Conservation (phyloP, 2,888 invertebrate species). For the Sinopyrophorus schimmeli region DNA sequence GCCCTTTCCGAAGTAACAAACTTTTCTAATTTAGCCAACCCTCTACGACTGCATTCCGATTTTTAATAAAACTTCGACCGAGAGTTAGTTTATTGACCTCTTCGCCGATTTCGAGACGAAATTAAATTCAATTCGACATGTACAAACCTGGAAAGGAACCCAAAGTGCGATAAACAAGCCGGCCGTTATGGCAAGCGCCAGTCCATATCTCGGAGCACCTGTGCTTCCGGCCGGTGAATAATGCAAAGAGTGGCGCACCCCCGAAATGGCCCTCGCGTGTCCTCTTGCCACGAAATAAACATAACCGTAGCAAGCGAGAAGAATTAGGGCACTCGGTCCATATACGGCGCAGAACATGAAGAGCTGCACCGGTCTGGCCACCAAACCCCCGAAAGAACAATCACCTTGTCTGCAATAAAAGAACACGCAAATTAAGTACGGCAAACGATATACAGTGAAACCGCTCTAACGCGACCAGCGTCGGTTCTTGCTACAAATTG, state of each 20-base stretch:
- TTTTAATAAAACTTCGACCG: too few species aligned
- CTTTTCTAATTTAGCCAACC: too few species aligned
- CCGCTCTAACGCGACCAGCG: too few species aligned
- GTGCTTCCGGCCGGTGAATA: slow-evolving; percentile 42
- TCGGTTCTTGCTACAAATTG: too few species aligned
- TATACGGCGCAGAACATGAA: slow-evolving; percentile 64
- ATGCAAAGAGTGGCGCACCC: slow-evolving; percentile 61
- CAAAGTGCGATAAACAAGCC: slow-evolving; percentile 64
- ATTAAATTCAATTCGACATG: too few species aligned
- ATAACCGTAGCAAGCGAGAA: slow-evolving; percentile 65
- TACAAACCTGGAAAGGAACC: slow-evolving; percentile 64
- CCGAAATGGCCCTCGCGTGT: slow-evolving; percentile 66
- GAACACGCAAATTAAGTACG: too few species aligned
- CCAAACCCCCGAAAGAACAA: slow-evolving; percentile 58
- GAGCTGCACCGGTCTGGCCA: slow-evolving; percentile 60
- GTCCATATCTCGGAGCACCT: slow-evolving; percentile 61
- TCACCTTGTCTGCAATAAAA: slow-evolving; percentile 52
- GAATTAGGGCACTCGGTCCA: slow-evolving; percentile 62
- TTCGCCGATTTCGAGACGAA: too few species aligned
- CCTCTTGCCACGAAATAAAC: slow-evolving; percentile 66
- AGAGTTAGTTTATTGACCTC: too few species aligned
- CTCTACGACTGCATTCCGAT: too few species aligned
- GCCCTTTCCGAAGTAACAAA: too few species aligned
- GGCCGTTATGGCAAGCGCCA: slow-evolving; percentile 65
- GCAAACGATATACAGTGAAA: too few species aligned